A percentile compares a stretch with the other conserved stretches of the same genome.
phyloP scores from a whole-genome alignment of 2,888 invertebrate species.

The Eupsilia transversa region DNA sequence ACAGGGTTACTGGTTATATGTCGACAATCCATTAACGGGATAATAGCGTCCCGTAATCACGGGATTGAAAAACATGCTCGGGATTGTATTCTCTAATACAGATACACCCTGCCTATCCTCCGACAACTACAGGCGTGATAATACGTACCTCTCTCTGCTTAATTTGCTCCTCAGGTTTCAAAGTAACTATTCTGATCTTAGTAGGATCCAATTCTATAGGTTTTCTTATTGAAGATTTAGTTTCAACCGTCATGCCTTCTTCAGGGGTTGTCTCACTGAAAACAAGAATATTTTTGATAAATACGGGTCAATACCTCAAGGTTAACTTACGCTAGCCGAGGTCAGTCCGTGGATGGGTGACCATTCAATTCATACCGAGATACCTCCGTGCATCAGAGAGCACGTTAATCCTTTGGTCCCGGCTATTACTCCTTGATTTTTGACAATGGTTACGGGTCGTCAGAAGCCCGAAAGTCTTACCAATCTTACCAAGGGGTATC shows the following conservation, averaged over 20 bases:
- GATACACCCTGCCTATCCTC: neutral
- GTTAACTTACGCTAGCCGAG: neutral
- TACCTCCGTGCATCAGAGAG: neutral
- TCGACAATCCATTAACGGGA: too few relatives aligned
- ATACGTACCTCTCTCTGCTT: slow-evolving; percentile 76
- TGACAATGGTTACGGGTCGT: neutral
- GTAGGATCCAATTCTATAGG: slow-evolving; percentile 79
- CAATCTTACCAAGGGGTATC: too few relatives aligned
- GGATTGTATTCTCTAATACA: too few relatives aligned
- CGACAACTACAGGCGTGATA: neutral
- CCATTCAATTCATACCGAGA: neutral
- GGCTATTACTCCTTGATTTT: neutral
- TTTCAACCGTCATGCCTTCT: slow-evolving; percentile 36
- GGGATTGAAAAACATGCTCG: too few relatives aligned
- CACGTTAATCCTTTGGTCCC: neutral
- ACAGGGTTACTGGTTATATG: too few relatives aligned
- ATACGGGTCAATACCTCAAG: neutral
- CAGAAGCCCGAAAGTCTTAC: neutral
- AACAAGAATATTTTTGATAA: neutral
- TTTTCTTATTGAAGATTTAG: slow-evolving; percentile 73
- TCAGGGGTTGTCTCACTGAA: slow-evolving; percentile 13
- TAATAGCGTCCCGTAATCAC: too few relatives aligned
- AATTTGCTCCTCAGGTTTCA: slow-evolving; percentile 85
- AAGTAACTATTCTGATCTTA: slow-evolving; percentile 79
- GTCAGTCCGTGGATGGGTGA: neutral